Base-by-base conservation (phyloP, 1,140 invertebrate genomes). In the Ceratosolen fusciceps region DNA sequence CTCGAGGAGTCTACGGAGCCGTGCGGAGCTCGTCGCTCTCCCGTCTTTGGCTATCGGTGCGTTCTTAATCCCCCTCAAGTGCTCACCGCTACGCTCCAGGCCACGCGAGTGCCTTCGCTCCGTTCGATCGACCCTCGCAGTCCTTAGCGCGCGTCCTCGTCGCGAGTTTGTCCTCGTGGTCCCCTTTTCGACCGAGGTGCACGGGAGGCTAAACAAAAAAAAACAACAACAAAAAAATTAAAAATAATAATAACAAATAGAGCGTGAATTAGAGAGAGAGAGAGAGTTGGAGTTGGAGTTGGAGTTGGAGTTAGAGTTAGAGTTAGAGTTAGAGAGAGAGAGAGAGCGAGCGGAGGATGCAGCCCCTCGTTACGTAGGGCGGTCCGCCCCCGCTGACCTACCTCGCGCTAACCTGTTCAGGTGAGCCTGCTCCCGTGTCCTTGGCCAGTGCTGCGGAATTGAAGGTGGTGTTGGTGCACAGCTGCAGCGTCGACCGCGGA, bases 401-500 rank as follows among this genome's bases (percentile, higher is more conserved):
- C 71, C 54, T 34, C n/a, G n/a, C n/a, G n/a, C n/a, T n/a, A n/a
- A n/a, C 77, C 62, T 74, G 19, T n/a, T 2, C 49, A 29, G n/a
- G 39, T 29, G n/a, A 43, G 12, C 31, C 7, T 37, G 14, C 34
- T 0, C 60, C 24, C 31, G 14, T 9, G 34, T 34, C 19, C 5
- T 62, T 7, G 60, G 31, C 31, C 31, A 29, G 31, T 0, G 31
- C 31, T 4, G n/a, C 16, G 14, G 21, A n/a, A 24, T n/a, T n/a
- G 68, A 21, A 19, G 26, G 7, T n/a, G 16, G 31, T 14, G 74
- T 37, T 10, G 56, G 47, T n/a, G 26, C 34, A 43, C 19, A 26
- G 26, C 39, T 81, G 60, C 47, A 56, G 29, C 62, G 54, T 56
- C 79, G 74, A 52, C 81, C 65, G 74, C 47, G 83, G 80, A 83